These are phyloP conservation scores for Cryptotis parvus DNA, from an alignment of 2,113 vertebrate genomes.

Conservation along the genomic window DNA sequence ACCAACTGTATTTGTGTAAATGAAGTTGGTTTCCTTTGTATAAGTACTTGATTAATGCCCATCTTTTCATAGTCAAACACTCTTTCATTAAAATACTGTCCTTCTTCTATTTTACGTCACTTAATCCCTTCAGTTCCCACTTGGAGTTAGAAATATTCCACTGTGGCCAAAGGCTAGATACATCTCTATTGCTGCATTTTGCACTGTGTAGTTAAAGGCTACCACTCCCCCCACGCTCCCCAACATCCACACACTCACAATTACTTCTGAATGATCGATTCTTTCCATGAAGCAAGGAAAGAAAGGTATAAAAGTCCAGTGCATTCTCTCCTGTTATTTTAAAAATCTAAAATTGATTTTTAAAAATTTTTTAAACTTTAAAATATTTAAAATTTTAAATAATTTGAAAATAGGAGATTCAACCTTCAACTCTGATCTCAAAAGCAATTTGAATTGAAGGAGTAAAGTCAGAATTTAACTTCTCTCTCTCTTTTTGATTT, in stretches of 20 bases:
- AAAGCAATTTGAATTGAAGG: slow-evolving; percentile 35
- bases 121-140: neutral
- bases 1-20: no score
- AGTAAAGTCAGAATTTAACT: slow-evolving; percentile 10
- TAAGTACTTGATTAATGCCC: neutral
- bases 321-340: neutral
- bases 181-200: neutral
- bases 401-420: slow-evolving; percentile 40
- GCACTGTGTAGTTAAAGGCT: neutral
- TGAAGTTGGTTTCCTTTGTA: neutral
- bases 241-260: no score
- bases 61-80: neutral
- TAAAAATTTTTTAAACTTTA: no score
- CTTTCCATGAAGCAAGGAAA: neutral
- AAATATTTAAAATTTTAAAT: no score
- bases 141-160: neutral
- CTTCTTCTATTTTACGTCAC: slow-evolving; percentile 2
- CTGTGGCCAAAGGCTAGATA: neutral
- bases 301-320: neutral
- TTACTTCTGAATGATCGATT: neutral
- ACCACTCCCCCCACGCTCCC: no score
- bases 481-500: slow-evolving; percentile 26
- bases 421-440: slow-evolving; percentile 47
- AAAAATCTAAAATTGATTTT: no score
- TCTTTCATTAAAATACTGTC: neutral